Base-by-base conservation (phyloP, 2,797 vertebrate genomes). In the Heterohyrax brucei region DNA sequence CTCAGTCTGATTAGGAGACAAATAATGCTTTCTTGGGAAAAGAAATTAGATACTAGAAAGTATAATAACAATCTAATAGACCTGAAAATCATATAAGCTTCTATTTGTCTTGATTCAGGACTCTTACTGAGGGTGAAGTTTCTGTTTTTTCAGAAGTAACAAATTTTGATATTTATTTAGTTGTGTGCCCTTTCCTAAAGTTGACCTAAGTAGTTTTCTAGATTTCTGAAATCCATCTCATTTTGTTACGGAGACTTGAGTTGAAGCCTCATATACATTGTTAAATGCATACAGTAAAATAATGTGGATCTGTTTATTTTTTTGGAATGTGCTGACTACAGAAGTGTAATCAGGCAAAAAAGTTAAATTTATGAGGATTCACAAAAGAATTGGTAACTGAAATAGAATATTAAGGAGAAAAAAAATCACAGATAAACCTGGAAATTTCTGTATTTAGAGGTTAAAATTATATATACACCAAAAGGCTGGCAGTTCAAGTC, bases 211-310 rank as follows among this genome's bases (percentile, higher is more conserved):
- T 81, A 78, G 4, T 83, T 93, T 10, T 78, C 39, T 53, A 16
- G 50, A 56, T 95, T 93, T 93, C 48, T 78, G 24, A 94, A 84
- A 73, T 89, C 10, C 91, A 56, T 76, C 77, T 73, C 92, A 33
- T 70, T 70, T 70, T 70, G 7, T 70, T 70, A 61, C 22, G 22
- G 22, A 61, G 59, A 61, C 82, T 83, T 85, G 10, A 83, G 1
- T 84, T 79, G 78, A 75, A 89, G 44, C 89, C 56, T 89, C 30
- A 46, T 66, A 33, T 21, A 70, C 8, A 4, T 94, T 92, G 82
- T 90, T 94, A 75, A 79, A 73, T 77, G 14, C 70, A 12, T 84
- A n/a, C 33, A 72, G 48, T 84, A 85, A 90, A 95, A 56, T 91
- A 72, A 62, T 90, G 33, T 1, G 9, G 70, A 61, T 46, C 76